Percentiles rank a stretch among this genome's conserved stretches.
Conservation (phyloP, 2,113 vertebrate genomes). For the Syngnathus typhle region DNA sequence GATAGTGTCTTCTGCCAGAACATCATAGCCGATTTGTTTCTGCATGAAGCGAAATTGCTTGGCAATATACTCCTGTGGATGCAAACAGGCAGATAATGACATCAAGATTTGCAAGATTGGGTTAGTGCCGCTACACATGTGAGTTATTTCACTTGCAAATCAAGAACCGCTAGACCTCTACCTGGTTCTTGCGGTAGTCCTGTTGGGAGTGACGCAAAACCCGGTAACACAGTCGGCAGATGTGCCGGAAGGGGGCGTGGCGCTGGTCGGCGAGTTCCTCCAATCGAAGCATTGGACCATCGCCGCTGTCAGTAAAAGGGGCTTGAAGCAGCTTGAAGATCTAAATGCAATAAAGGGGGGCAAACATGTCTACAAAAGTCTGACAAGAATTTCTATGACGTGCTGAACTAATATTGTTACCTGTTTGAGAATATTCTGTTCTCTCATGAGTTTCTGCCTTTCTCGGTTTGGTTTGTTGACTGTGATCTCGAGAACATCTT, state of each 20-base stretch:
- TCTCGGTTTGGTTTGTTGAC: slow-evolving; percentile 97
- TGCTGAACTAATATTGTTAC: slow-evolving; percentile 77
- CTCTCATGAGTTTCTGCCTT: slow-evolving; percentile 96
- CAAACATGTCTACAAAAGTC: neutral
- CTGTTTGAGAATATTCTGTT: slow-evolving; percentile 99
- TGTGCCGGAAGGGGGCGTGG: slow-evolving; percentile 93
- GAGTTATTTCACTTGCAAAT: neutral
- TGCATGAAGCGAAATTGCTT: slow-evolving; percentile 99
- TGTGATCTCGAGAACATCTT: slow-evolving; percentile 93
- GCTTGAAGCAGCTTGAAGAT: slow-evolving; percentile 98
- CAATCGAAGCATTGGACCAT: slow-evolving; percentile 91
- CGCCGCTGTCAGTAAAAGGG: slow-evolving; percentile 90
- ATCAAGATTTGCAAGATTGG: too few relatives aligned
- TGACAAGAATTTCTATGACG: neutral
- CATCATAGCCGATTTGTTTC: slow-evolving; percentile 98
- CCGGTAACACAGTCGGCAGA: slow-evolving; percentile 93
- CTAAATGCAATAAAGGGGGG: slow-evolving; percentile 51
- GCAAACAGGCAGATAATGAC: slow-evolving; percentile 7
- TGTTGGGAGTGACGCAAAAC: slow-evolving; percentile 96
- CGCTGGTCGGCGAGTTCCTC: slow-evolving; percentile 96
- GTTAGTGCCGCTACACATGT: slow-evolving; percentile 3
- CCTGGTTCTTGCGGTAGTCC: slow-evolving; percentile 98
- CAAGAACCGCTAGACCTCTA: slow-evolving; percentile 30
- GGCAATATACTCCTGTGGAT: slow-evolving; percentile 90
- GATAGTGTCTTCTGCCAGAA: slow-evolving; percentile 97